Evolutionary conservation across 2,797 vertebrate genomes (phyloP).

Genomic region (Myotis daubentonii): DNA sequence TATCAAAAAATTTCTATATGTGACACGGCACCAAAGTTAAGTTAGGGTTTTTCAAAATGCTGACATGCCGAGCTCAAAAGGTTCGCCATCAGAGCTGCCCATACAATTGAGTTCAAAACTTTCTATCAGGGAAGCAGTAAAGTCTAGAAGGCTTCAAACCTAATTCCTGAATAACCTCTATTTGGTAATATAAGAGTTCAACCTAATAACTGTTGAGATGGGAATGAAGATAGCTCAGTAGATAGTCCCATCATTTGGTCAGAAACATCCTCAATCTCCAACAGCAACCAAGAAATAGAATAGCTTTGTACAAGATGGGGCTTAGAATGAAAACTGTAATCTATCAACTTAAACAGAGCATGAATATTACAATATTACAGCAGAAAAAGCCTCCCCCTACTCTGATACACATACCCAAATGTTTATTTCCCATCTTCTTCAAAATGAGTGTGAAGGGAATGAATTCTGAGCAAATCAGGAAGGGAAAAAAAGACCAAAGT

Average conservation of each 20-base stretch:
- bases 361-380: conserved; percentile 1
- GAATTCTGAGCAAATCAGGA: not conserved
- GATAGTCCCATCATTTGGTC: not conserved
- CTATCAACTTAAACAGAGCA: not conserved
- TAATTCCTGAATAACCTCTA: conserved; percentile 3
- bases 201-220: conserved; percentile 1
- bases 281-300: not conserved
- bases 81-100: not conserved
- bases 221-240: not conserved
- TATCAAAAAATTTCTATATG: too few relatives aligned
- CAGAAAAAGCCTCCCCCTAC: not conserved
- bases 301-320: not conserved
- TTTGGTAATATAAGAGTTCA: not conserved
- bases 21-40: too few relatives aligned
- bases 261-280: conserved; percentile 23
- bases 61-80: too few relatives aligned
- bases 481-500: not conserved
- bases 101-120: conserved; percentile 22
- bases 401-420: not conserved
- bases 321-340: conserved; percentile 18
- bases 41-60: too few relatives aligned
- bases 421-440: conserved; percentile 48
- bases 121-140: conserved; percentile 8
- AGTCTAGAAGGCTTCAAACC: conserved; percentile 1
- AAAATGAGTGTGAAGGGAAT: not conserved